These are phyloP conservation scores for Gyps fulvus DNA, from an alignment of 2,113 vertebrate species.

Conservation along the genomic window DNA sequence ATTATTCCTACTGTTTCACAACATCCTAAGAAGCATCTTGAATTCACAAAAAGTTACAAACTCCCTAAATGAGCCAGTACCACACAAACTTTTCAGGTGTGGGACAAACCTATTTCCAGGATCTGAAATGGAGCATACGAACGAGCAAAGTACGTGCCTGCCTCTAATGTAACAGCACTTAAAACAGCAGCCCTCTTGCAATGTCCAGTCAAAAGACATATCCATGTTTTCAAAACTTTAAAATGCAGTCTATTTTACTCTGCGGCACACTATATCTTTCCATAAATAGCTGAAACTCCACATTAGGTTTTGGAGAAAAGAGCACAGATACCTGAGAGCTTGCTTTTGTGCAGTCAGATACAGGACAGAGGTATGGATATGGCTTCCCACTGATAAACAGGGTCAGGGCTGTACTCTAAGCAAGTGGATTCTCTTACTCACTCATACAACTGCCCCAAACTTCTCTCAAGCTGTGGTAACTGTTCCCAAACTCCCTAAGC, in stretches of 20 bases:
- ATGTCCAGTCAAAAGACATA: neutral
- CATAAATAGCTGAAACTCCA: neutral
- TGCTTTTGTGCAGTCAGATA: neutral
- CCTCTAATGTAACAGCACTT: neutral
- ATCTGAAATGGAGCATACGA: neutral
- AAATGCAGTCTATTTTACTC: neutral
- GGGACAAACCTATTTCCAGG: neutral
- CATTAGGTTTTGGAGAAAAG: neutral
- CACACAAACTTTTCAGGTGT: neutral
- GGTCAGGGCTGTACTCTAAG: neutral
- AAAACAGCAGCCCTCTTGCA: neutral
- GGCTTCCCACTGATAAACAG: neutral
- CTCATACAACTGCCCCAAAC: neutral
- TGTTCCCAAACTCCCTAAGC: neutral
- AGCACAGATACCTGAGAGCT: neutral
- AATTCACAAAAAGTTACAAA: neutral
- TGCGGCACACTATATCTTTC: neutral
- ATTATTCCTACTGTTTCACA: neutral
- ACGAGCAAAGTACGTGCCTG: neutral
- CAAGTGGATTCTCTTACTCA: neutral
- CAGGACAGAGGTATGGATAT: rapidly evolving
- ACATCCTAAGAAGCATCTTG: neutral
- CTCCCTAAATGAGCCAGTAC: neutral
- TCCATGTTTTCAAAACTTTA: neutral
- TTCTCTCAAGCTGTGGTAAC: neutral